Evolutionary conservation across 2,888 invertebrate genomes (phyloP), one percentile per base, ranked within the genome.

Genomic region (Tricholauxania praeusta): DNA sequence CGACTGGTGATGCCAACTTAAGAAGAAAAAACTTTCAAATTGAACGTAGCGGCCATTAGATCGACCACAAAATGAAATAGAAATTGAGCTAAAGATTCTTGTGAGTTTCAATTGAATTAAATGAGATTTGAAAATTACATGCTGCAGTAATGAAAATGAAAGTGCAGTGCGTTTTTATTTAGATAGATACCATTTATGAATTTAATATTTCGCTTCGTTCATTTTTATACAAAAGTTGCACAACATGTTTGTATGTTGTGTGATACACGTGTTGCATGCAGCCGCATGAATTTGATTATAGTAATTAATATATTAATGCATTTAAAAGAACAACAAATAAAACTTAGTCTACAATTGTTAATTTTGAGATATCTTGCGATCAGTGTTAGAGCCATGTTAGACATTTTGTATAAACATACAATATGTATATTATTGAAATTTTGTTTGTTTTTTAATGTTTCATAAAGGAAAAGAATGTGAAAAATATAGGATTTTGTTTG

Each of bases 251-350:
- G 49, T 60, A 51, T 15, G 59, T 69, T 60, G 3, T 39, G 39
- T 39, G 10, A 39, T 39, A 10, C 39, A 48, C 63, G 49, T 48
- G 49, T 49, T 48, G 48, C 64, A 64, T 64, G 51, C 64, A 14
- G n/a, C 14, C 48, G 51, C 22, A 39, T 10, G 6, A 39, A 39
- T 10, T 49, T 64, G 49, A 64, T 64, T 49, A 17, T 19, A 64
- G 64, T 49, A 39, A 39, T 39, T 39, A 39, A 39, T 39, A 10
- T 49, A 49, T 64, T 64, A 48, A 49, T 49, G 32, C 49, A 49
- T 48, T 64, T 64, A 48, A 48, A 22, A 10, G 48, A 49, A 48
- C 17, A 64, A 64, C 49, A 19, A 64, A 64, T 64, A 17, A 19
- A 4, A 12, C 10, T 47, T 22, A 19, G 19, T 12, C 12, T 19